These are phyloP conservation scores for Agrypnia vestita DNA, from an alignment of 1,140 invertebrate species.

Conservation along the genomic window DNA sequence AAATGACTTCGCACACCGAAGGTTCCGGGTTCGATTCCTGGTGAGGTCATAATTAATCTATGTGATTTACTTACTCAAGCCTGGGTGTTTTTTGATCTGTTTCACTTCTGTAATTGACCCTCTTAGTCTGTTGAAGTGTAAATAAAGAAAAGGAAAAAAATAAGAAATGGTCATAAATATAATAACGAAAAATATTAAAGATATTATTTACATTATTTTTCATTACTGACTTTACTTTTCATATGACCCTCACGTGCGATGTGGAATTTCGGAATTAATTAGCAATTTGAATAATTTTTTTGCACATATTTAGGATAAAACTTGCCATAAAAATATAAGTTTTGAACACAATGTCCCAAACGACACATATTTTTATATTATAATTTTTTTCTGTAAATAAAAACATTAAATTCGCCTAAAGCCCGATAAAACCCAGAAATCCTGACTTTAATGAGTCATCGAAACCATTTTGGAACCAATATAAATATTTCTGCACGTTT, in stretches of 20 bases:
- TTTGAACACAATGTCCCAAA: neutral
- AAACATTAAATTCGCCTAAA: conserved; percentile 9
- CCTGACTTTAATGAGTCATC: conserved; percentile 30
- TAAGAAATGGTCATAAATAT: too few relatives aligned
- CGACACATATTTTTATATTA: neutral
- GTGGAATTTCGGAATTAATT: neutral
- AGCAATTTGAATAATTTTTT: neutral
- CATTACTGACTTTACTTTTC: too few relatives aligned
- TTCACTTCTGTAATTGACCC: too few relatives aligned
- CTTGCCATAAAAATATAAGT: neutral
- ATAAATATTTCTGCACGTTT: conserved; percentile 16
- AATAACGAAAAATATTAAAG: too few relatives aligned
- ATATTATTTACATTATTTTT: too few relatives aligned
- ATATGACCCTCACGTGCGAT: neutral
- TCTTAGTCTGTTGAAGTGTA: too few relatives aligned
- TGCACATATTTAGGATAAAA: conserved; percentile 1
- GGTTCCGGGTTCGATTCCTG: too few relatives aligned
- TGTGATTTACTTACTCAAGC: too few relatives aligned
- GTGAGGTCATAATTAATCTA: too few relatives aligned
- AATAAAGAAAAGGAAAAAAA: too few relatives aligned
- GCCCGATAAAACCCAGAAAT: conserved; percentile 2
- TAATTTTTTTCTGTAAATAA: neutral
- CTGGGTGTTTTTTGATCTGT: too few relatives aligned
- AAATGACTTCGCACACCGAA: too few relatives aligned
- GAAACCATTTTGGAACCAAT: conserved; percentile 25